Base-by-base conservation (phyloP, 2,797 vertebrate genomes). In the Lerista edwardsae region DNA sequence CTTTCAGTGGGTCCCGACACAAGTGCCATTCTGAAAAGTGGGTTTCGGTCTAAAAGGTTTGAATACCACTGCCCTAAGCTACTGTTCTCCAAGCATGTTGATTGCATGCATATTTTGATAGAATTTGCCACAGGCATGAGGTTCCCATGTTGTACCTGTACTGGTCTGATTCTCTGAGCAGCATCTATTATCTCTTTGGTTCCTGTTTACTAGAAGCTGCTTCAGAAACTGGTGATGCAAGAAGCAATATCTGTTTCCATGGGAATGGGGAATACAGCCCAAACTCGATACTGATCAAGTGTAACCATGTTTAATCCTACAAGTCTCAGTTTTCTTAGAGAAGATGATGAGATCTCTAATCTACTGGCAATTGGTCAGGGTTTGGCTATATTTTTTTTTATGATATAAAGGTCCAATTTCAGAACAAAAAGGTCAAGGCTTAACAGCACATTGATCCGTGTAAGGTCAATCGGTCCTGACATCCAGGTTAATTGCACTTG, bases 191-290 rank as follows among this genome's bases (percentile, higher is more conserved):
- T 47, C 41, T 71, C 61, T 44, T 61, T 36, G 39, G 44, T 10
- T 82, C 36, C 31, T 84, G 57, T 84, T 61, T 79, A 71, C 57
- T 44, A 25, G 39, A 51, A 67, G 34, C 73, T 15, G 47, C 51
- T 75, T 83, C 47, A 83, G 73, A 71, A 84, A 61, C 12, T 25
- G 75, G 34, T 77, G 75, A 77, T 59, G 65, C 71, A 77, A 84
- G 6, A 61, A 69, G 65, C 21, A 34, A 31, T 68, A 41, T 44
- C 65, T 44, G 82, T 84, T 79, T 84, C 83, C 75, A 64, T 84
- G 83, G 83, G 67, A 51, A 84, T 84, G 14, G 31, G 83, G 39
- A 71, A 77, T 44, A 5, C 72, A 79, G 73, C 47, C 81, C 34
- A 76, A 72, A 81, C 15, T 11, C 59, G 55, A 75, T 76, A 36